These are phyloP conservation scores for Entomyzon cyanotis DNA, from an alignment of 2,113 vertebrate species.

Conservation along the genomic window DNA sequence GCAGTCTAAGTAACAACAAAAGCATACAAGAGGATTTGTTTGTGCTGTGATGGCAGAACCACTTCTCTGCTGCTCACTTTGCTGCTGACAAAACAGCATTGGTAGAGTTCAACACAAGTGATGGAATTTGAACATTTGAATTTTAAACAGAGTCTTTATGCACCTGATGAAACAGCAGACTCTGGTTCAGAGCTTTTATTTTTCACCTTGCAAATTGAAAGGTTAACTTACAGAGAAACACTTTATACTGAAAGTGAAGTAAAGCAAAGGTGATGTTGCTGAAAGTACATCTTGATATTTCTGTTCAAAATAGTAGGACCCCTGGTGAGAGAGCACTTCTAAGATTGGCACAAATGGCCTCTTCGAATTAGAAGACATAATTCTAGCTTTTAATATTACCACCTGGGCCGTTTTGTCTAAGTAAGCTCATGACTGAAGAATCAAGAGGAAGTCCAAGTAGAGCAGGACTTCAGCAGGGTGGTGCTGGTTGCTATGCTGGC, in stretches of 20 bases:
- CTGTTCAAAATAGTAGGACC: not conserved
- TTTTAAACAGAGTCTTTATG: not conserved
- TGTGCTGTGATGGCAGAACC: not conserved
- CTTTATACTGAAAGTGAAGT: not conserved
- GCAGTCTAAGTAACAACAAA: not conserved
- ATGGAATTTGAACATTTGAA: not conserved
- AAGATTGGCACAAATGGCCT: not conserved
- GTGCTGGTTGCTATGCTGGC: not conserved
- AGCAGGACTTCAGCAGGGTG: not conserved
- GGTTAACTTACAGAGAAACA: accelerated
- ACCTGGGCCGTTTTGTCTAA: not conserved
- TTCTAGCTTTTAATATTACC: not conserved
- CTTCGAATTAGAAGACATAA: not conserved
- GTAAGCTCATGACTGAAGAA: not conserved
- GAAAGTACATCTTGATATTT: not conserved
- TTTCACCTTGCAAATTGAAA: not conserved
- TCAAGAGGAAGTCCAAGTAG: not conserved
- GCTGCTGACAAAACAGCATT: not conserved
- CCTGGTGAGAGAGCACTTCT: not conserved
- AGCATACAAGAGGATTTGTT: not conserved
- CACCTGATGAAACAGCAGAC: not conserved
- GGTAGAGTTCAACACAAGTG: not conserved
- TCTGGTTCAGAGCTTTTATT: not conserved
- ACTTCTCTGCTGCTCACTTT: not conserved
- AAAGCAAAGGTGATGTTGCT: not conserved